Base-by-base conservation (phyloP, 2,888 invertebrate genomes). In the Brachyopa scutellaris region DNA sequence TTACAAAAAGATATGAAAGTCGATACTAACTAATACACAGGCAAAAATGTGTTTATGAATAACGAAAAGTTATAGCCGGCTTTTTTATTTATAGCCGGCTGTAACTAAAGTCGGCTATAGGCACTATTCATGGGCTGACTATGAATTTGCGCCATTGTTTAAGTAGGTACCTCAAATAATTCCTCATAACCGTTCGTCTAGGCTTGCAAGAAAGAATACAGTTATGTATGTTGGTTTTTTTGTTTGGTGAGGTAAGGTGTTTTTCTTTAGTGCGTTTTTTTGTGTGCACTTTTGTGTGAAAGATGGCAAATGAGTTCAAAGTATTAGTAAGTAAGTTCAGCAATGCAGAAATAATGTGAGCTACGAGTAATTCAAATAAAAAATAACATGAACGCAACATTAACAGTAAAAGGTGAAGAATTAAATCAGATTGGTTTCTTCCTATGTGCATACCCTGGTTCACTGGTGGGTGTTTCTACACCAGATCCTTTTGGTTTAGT, bases 391-490 rank as follows among this genome's bases (percentile, higher is more conserved):
- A 45, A 21, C 21, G 45, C 15, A 26, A 13, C 23, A 23, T 15
- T n/a, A 31, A 19, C 15, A 26, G 3, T 2, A 23, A 13, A 31
- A 26, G n/a, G 9, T 11, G 33, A 11, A 26, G 8, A 26, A 9
- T 26, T 42, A 15, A 36, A n/a, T 51, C 7, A 49, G 5, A 19
- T 6, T 19, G 6, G 17, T 5, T n/a, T n/a, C n/a, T n/a, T n/a
- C n/a, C n/a, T n/a, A n/a, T n/a, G n/a, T n/a, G 57, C 78, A 49
- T 85, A 89, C 92, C 97, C 92, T 73, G 96, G 97, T 91, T 99
- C 98, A 13, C 97, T 97, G 69, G 96, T 95, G 15, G 99, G 99
- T 9, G 99, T 99, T 90, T 98, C 98, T 1, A 96, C 96, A 0
- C 98, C 98, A 11, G 96, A 96, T 87, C 96, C 96, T 89, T 95